Evolutionary conservation across 2,797 vertebrate species (phyloP).

Genomic region (Syndactyla subalaris): DNA sequence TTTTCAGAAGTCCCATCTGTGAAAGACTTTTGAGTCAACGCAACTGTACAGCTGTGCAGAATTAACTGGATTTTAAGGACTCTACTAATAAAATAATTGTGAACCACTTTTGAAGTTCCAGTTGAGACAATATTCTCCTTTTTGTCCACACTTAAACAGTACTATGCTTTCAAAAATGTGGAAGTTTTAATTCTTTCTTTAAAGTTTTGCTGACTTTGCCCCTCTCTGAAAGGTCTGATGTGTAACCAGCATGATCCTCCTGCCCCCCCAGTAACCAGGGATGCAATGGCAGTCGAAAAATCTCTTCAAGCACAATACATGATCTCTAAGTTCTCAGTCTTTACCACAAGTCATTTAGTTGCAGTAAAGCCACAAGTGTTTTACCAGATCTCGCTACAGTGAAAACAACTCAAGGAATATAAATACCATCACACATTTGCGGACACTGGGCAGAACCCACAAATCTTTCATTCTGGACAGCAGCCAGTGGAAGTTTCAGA

Average conservation of each 20-base stretch:
- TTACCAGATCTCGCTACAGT: slow-evolving; percentile 49
- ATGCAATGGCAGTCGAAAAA: background rate
- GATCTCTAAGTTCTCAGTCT: background rate
- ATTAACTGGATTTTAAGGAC: background rate
- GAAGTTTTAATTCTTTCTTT: background rate
- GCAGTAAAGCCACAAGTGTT: slow-evolving; percentile 44
- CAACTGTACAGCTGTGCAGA: background rate
- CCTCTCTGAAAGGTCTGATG: background rate
- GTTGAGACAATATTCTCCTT: background rate
- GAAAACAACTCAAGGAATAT: slow-evolving; percentile 50
- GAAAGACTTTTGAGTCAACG: background rate
- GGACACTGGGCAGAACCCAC: slow-evolving; percentile 51
- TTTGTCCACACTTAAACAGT: background rate
- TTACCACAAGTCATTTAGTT: slow-evolving; percentile 31
- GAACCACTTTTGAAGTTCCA: background rate
- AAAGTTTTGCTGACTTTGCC: background rate
- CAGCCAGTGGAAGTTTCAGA: slow-evolving; percentile 50
- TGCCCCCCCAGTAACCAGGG: background rate
- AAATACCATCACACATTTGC: slow-evolving; percentile 56
- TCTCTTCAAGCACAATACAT: background rate
- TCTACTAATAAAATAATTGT: background rate
- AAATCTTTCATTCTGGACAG: slow-evolving; percentile 52
- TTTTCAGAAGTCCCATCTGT: background rate
- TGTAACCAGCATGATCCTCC: background rate
- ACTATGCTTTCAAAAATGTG: background rate